Percentiles rank a stretch among this genome's conserved stretches.
These are phyloP conservation scores for Festucalex cinctus DNA, from an alignment of 2,113 vertebrate genomes.

Conservation along the genomic window DNA sequence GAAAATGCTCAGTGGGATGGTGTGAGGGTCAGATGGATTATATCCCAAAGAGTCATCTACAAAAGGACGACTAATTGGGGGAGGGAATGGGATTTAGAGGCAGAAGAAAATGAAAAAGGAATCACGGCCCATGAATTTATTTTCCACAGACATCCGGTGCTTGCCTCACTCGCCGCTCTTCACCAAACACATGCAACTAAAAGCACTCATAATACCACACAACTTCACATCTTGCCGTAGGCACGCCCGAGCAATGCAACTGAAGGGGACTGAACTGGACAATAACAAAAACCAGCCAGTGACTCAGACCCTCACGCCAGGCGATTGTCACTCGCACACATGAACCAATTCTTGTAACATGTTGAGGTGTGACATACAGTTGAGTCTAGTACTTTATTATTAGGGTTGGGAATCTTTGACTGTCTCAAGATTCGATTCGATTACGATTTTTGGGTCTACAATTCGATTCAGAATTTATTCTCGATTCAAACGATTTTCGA, in stretches of 20 bases:
- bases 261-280: background rate
- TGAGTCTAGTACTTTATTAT: too few relatives aligned
- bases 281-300: background rate
- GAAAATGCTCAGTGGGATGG: constrained; percentile 29
- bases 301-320: too few relatives aligned
- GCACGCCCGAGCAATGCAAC: background rate
- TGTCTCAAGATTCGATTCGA: too few relatives aligned
- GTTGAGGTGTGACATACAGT: too few relatives aligned
- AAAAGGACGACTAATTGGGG: constrained; percentile 47
- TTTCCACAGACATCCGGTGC: constrained; percentile 53
- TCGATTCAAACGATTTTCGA: too few relatives aligned
- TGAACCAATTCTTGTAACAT: too few relatives aligned
- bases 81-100: constrained; percentile 46
- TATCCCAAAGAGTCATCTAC: constrained; percentile 55
- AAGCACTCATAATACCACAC: constrained; percentile 38
- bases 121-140: constrained; percentile 52
- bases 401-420: too few relatives aligned
- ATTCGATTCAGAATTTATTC: too few relatives aligned
- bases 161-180: background rate
- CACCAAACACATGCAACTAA: constrained; percentile 20
- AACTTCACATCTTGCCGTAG: constrained; percentile 27
- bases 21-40: constrained; percentile 57
- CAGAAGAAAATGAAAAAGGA: constrained; percentile 49
- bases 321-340: too few relatives aligned
- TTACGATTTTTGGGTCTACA: too few relatives aligned